Percentiles rank a stretch among this genome's conserved stretches.
These are phyloP conservation scores for Rhabditophanes sp. DNA, from an alignment of 2,888 invertebrate genomes.

Conservation along the genomic window DNA sequence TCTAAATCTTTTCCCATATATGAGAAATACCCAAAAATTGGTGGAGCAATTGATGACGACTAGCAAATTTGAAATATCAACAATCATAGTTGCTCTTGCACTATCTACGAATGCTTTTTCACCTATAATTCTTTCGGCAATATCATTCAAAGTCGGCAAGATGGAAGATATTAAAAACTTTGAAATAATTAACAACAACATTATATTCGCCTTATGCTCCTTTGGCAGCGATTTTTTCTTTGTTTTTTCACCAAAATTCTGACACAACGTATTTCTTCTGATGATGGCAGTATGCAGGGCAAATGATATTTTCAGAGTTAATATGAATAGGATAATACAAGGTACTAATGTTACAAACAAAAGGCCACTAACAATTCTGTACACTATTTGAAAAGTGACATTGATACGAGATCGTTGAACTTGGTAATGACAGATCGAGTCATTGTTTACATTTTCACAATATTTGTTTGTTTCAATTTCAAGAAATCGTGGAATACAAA, in stretches of 20 bases:
- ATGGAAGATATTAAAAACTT: conserved; percentile 40
- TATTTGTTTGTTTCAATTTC: conserved; percentile 20
- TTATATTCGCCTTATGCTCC: conserved; percentile 39
- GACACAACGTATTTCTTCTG: conserved; percentile 13
- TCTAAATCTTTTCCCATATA: conserved; percentile 41
- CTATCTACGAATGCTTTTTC: conserved; percentile 29
- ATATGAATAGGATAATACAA: conserved; percentile 31
- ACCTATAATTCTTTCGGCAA: conserved; percentile 39
- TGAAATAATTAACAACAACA: conserved; percentile 37
- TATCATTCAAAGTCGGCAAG: conserved; percentile 40
- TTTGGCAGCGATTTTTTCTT: conserved; percentile 12
- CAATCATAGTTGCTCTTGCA: conserved; percentile 35
- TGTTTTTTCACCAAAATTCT: conserved; percentile 1
- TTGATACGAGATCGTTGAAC: too few species aligned
- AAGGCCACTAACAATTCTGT: conserved; percentile 33
- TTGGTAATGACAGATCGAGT: conserved; percentile 1
- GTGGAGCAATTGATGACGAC: conserved; percentile 40
- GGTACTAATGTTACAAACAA: conserved; percentile 35
- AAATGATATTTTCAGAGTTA: conserved; percentile 20
- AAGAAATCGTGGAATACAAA: conserved; percentile 38
- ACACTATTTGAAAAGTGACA: conserved; percentile 27
- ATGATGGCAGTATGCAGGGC: conserved; percentile 11
- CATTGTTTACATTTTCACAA: conserved; percentile 5
- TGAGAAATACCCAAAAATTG: conserved; percentile 41
- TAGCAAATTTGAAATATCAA: conserved; percentile 37